Evolutionary conservation across 2,888 invertebrate species (phyloP), one percentile per base, ranked within the genome.

Genomic region (Tenthredo distinguenda): DNA sequence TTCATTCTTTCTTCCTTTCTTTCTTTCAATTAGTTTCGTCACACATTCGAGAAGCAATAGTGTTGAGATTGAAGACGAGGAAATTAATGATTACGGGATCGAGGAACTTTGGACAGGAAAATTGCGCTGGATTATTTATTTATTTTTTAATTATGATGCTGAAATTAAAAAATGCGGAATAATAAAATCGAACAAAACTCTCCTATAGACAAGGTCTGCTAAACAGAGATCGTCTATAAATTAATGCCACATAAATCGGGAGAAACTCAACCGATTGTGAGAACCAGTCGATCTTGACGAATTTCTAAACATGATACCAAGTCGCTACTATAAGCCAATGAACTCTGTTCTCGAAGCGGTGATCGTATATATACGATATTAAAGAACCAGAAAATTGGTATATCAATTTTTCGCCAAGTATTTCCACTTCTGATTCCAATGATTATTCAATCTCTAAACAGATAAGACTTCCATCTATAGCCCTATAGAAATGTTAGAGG

Each of bases 401-500:
- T 43, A 12, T 74, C 10, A 74, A 74, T 21, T 43, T 74, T 74
- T n/a, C n/a, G 31, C 21, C 43, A 43, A 43, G 21, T 21, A 74
- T 74, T 50, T 31, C 34, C 31, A 55, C n/a, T 9, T 18, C 31
- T 55, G 2, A 34, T 77, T 50, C 55, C 9, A 34, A 74, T 77
- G 4, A 55, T 77, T 50, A n/a, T 50, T 77, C 5, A 55, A 77
- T 77, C 50, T 55, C 34, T 18, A 3, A 31, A 47, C 50, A 76
- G 26, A n/a, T 50, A 34, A 34, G 55, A 77, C 77, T 18, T 21
- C 40, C 40, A 81, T 81, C 81, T 62, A 62, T 58, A 40, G 81
- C 81, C 81, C 81, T 81, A 81, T 62, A 40, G 81, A 81, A 34
- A 81, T n/a, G 40, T 81, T 40, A n/a, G 15, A 58, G 81, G 81